Conservation (phyloP, 2,113 vertebrate genomes). For the Verasper variegatus region DNA sequence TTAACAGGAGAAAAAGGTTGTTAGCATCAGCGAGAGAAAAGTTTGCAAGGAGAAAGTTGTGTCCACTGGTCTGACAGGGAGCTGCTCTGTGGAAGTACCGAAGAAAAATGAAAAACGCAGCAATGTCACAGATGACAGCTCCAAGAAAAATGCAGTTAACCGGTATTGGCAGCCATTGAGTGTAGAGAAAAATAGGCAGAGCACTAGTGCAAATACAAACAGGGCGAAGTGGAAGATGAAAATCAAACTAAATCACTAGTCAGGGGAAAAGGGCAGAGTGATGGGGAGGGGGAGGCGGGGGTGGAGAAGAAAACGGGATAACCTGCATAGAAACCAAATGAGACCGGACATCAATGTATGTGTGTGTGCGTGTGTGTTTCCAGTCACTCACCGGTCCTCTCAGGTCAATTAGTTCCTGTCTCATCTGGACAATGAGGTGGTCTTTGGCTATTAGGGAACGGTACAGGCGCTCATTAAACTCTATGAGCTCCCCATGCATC, state of each 20-base stretch:
- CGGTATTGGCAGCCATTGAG: conserved; percentile 18
- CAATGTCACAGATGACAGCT: neutral
- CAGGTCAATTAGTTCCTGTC: conserved; percentile 96
- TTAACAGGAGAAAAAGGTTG: conserved; percentile 2
- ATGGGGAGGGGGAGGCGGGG: neutral
- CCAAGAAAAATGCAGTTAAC: conserved; percentile 11
- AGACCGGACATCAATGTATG: conserved; percentile 12
- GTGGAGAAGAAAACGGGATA: neutral
- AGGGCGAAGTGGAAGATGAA: conserved; percentile 10
- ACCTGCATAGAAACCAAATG: conserved; percentile 15
- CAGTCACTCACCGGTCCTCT: conserved; percentile 90
- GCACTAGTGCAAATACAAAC: conserved; percentile 9
- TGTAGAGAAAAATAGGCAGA: conserved; percentile 12
- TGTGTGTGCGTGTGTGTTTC: conserved; percentile 28
- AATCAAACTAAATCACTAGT: conserved; percentile 25
- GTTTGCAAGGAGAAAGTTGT: too few relatives aligned
- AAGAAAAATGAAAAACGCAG: conserved; percentile 7
- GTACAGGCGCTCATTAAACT: conserved; percentile 97
- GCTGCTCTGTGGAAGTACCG: neutral
- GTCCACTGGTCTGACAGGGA: neutral
- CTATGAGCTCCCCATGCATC: conserved; percentile 98
- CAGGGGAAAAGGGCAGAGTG: neutral
- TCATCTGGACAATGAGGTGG: conserved; percentile 95
- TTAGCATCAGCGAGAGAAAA: neutral
- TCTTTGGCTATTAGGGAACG: conserved; percentile 96